A percentile compares a stretch with the other conserved stretches of the same genome.
phyloP scores from a whole-genome alignment of 37 sponge, comb jelly and placozoan species.

The Chondrosia reniformis region DNA sequence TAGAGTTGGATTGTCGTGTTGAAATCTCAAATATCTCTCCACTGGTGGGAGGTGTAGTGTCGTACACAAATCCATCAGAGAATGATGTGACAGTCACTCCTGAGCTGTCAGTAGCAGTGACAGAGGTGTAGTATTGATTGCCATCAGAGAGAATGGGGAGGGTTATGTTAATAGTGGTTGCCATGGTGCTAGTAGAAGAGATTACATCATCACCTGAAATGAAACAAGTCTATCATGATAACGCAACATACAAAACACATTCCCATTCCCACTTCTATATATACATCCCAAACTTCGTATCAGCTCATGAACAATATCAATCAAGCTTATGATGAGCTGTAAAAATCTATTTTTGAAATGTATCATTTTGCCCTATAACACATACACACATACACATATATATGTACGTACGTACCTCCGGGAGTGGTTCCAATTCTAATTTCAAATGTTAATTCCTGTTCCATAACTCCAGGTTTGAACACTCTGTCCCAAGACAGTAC shows the following conservation, averaged over 20 bases:
- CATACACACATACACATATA: neutral
- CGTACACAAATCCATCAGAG: constrained; percentile 70
- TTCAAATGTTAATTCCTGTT: constrained; percentile 14
- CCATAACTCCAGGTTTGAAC: constrained; percentile 22
- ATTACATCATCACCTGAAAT: constrained; percentile 28
- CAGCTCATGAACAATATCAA: no score
- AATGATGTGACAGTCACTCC: constrained; percentile 14
- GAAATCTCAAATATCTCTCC: constrained; percentile 46
- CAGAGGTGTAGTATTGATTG: constrained; percentile 39
- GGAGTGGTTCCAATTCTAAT: constrained; percentile 55
- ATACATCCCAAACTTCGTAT: no score
- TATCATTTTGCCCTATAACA: no score
- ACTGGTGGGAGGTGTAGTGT: constrained; percentile 39
- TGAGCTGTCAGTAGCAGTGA: constrained; percentile 23
- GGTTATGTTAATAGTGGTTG: neutral
- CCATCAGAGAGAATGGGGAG: neutral
- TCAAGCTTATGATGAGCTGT: no score
- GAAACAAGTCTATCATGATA: neutral
- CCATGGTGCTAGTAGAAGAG: neutral
- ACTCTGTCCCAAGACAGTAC: constrained; percentile 52
- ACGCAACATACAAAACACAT: no score
- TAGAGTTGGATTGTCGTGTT: neutral
- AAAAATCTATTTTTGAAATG: no score
- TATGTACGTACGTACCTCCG: constrained; percentile 9
- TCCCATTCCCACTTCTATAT: no score